Evolutionary conservation across 2,888 invertebrate species (phyloP).

Genomic region (Acheta domesticus): DNA sequence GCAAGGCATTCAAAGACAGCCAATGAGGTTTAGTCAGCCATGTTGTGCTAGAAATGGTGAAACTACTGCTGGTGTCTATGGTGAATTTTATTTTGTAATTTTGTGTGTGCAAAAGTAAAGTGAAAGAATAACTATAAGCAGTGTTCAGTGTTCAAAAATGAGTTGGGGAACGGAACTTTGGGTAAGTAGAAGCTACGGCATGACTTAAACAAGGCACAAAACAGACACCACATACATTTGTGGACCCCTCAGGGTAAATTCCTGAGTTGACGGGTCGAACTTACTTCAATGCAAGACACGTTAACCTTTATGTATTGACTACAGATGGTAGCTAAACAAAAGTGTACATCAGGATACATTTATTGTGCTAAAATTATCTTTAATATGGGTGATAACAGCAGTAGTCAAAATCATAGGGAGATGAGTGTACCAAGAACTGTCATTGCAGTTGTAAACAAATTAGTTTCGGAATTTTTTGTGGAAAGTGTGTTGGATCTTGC

Average conservation of each 20-base stretch:
- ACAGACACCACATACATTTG: background rate
- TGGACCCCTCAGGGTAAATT: background rate
- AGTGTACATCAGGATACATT: too few species aligned
- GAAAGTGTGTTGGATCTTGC: too few species aligned
- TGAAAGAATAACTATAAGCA: slow-evolving; percentile 29
- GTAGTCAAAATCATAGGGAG: too few species aligned
- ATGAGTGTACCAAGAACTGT: too few species aligned
- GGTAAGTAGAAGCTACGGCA: slow-evolving; percentile 52
- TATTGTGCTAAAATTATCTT: too few species aligned
- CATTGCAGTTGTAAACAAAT: too few species aligned
- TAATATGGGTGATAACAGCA: too few species aligned
- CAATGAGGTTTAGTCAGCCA: slow-evolving; percentile 30
- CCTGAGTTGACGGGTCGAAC: slow-evolving; percentile 5
- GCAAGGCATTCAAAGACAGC: slow-evolving; percentile 4
- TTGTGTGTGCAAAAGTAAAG: slow-evolving; percentile 29
- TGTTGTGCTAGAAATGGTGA: slow-evolving; percentile 30
- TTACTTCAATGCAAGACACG: too few species aligned
- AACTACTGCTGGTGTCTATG: slow-evolving; percentile 29
- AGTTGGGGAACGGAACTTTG: slow-evolving; percentile 68
- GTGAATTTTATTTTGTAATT: slow-evolving; percentile 30
- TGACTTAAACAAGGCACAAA: background rate
- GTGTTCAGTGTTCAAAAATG: slow-evolving; percentile 49
- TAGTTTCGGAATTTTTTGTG: too few species aligned
- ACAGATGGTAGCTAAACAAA: too few species aligned
- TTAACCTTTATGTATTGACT: too few species aligned